phyloP scores from a whole-genome alignment of 2,113 vertebrate species.

The Caloenas nicobarica region DNA sequence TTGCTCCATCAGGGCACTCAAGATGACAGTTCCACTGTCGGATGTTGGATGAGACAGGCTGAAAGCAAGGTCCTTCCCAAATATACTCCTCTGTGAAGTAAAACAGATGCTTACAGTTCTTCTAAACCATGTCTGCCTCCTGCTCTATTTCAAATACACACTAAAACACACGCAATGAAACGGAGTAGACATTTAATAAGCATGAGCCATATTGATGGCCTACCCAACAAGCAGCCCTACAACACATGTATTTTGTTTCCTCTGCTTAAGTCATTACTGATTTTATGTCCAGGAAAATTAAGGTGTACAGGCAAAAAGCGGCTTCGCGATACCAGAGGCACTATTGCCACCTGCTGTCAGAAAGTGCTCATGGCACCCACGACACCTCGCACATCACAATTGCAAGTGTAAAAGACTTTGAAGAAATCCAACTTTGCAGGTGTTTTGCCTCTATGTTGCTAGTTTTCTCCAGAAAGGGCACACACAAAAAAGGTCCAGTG shows the following conservation, averaged over 20 bases:
- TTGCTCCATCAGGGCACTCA: background rate
- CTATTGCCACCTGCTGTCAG: constrained; percentile 54
- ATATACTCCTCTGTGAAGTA: background rate
- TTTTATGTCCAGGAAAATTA: constrained; percentile 14
- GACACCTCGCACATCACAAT: fast-evolving
- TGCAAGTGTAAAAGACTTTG: fast-evolving
- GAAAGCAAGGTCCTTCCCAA: background rate
- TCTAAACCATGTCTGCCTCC: background rate
- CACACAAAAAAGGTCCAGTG: background rate
- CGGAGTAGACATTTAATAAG: background rate
- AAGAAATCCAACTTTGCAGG: background rate
- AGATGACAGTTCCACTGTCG: background rate
- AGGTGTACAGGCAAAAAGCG: background rate
- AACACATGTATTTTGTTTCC: background rate
- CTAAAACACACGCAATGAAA: background rate
- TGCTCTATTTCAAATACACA: background rate
- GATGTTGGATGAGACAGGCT: background rate
- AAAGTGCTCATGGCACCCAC: background rate
- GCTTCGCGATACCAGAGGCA: background rate
- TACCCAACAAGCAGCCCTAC: background rate
- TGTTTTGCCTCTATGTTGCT: background rate
- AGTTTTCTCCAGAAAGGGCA: background rate
- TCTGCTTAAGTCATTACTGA: constrained; percentile 25
- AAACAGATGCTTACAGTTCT: constrained; percentile 12
- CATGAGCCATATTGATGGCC: background rate